phyloP scores from a whole-genome alignment of 2,797 vertebrate species.

The Varecia variegata region DNA sequence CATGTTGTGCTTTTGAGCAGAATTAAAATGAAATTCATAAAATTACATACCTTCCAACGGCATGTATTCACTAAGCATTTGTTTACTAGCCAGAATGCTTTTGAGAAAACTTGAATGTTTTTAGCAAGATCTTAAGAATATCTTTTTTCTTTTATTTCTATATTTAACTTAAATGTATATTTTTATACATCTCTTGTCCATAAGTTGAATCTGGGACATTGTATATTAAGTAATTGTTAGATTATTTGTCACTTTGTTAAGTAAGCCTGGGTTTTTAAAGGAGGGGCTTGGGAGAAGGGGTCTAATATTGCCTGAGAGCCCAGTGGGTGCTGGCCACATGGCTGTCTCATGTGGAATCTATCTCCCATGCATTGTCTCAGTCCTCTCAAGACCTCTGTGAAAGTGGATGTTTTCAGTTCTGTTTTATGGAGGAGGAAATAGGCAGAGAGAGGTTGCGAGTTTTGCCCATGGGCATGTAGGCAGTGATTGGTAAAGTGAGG shows the following conservation, averaged over 20 bases:
- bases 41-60: not conserved
- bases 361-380: not conserved
- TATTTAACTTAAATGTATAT: not conserved
- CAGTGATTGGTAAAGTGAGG: not conserved
- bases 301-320: not conserved
- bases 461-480: not conserved
- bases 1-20: not conserved
- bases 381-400: not conserved
- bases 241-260: not conserved
- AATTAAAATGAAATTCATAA: not conserved
- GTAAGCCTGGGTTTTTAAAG: not conserved
- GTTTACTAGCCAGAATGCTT: not conserved
- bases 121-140: not conserved
- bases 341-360: not conserved
- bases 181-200: not conserved
- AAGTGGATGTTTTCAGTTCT: not conserved
- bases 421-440: not conserved
- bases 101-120: conserved; percentile 5
- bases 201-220: not conserved
- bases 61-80: not conserved
- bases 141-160: not conserved
- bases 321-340: fast-evolving
- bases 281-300: not conserved
- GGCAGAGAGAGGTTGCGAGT: not conserved
- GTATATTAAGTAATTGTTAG: not conserved